These are phyloP conservation scores for Tyrophagus putrescentiae DNA, from an alignment of 1,140 invertebrate genomes.

Conservation along the genomic window DNA sequence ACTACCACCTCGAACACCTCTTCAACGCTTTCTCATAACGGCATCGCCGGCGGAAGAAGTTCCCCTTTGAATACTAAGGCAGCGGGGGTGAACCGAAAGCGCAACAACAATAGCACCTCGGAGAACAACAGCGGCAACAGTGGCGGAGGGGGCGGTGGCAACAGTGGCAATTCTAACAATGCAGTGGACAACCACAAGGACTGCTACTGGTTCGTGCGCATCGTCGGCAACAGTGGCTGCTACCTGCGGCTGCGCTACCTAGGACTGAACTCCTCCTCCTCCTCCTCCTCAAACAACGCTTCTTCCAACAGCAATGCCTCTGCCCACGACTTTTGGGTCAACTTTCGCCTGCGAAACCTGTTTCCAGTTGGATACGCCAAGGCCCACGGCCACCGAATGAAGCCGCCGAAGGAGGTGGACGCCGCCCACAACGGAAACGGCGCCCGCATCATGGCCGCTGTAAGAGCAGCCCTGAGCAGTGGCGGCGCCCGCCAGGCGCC, in stretches of 20 bases:
- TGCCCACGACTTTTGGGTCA: constrained; percentile 7
- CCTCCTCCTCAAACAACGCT: background rate
- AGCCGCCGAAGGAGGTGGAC: background rate
- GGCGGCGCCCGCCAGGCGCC: too few relatives aligned
- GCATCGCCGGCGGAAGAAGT: background rate
- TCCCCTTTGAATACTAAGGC: background rate
- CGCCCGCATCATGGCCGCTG: too few relatives aligned
- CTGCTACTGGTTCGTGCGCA: background rate
- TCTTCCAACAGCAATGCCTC: background rate
- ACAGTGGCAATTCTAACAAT: too few relatives aligned
- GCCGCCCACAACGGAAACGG: background rate
- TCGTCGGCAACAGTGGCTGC: background rate
- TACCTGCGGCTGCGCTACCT: constrained; percentile 1
- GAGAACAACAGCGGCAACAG: background rate
- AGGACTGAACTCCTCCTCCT: background rate
- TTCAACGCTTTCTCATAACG: background rate
- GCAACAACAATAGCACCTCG: background rate
- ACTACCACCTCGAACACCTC: background rate
- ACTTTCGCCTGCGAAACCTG: constrained; percentile 3
- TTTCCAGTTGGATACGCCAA: constrained; percentile 3
- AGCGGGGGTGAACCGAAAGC: background rate
- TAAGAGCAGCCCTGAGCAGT: too few relatives aligned
- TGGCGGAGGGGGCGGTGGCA: background rate
- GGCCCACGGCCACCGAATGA: background rate
- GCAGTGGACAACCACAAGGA: too few relatives aligned